Percentiles rank a stretch among this genome's conserved stretches.
phyloP scores from a whole-genome alignment of 2,888 invertebrate genomes.

The Ormyrus rosae region DNA sequence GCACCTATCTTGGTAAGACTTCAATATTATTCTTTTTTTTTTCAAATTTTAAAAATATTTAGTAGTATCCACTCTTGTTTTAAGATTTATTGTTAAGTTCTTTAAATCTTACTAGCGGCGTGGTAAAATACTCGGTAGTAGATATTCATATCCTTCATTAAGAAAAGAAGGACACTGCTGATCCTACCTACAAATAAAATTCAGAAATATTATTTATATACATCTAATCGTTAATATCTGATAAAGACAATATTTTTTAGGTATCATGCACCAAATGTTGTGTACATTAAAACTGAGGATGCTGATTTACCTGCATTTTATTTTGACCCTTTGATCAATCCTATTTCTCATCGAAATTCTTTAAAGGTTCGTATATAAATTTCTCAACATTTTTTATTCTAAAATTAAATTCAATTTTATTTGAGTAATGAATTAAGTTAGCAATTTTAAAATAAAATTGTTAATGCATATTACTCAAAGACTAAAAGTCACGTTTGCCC shows the following conservation, averaged over 20 bases:
- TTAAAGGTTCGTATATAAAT: slow-evolving; percentile 79
- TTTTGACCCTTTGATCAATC: slow-evolving; percentile 99
- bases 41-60: slow-evolving; percentile 22
- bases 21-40: slow-evolving; percentile 37
- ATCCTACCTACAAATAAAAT: slow-evolving; percentile 76
- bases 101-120: slow-evolving; percentile 78
- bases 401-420: not conserved
- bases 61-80: slow-evolving; percentile 73
- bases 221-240: too few relatives aligned
- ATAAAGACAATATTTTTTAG: slow-evolving; percentile 76
- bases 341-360: slow-evolving; percentile 96
- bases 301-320: slow-evolving; percentile 99
- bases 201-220: not conserved
- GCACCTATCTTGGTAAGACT: slow-evolving; percentile 95
- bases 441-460: not conserved
- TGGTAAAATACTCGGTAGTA: slow-evolving; percentile 77
- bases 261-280: slow-evolving; percentile 99
- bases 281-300: slow-evolving; percentile 99
- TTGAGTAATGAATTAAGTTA: not conserved
- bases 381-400: not conserved
- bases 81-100: slow-evolving; percentile 67
- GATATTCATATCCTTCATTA: slow-evolving; percentile 78
- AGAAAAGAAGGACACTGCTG: slow-evolving; percentile 78
- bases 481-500: not conserved
- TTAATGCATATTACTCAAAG: not conserved